These are phyloP conservation scores for Acomys russatus DNA, from an alignment of 2,797 vertebrate species.

Conservation along the genomic window DNA sequence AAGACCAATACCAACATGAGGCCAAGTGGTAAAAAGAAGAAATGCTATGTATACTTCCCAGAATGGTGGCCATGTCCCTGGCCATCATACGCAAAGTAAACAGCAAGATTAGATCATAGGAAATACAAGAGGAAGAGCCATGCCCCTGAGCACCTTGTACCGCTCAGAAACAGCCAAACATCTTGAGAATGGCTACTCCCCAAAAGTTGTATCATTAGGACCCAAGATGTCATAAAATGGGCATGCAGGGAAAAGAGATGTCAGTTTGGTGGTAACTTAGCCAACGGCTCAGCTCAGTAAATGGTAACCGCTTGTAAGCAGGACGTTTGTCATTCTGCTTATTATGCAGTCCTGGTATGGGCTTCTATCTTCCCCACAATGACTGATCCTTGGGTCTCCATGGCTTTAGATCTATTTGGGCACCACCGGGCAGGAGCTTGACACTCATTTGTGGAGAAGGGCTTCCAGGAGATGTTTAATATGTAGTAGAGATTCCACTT, in stretches of 20 bases:
- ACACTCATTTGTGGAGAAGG: neutral
- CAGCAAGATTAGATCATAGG: rapidly evolving
- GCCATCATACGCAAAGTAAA: neutral
- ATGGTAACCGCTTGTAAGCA: neutral
- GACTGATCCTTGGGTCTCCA: neutral
- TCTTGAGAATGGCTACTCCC: neutral
- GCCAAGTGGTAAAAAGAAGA: neutral
- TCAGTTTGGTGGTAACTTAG: neutral
- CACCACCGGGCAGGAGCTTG: neutral
- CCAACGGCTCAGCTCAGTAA: neutral
- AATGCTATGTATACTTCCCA: neutral
- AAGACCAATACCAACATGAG: neutral
- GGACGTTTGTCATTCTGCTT: neutral
- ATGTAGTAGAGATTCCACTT: neutral
- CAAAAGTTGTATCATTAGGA: neutral
- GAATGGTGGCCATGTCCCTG: too few relatives aligned
- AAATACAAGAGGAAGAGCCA: neutral
- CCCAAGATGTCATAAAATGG: neutral
- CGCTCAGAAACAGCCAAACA: neutral
- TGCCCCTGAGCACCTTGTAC: neutral
- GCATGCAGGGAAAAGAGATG: neutral
- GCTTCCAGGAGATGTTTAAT: neutral
- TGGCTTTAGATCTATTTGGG: neutral
- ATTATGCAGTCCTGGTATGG: neutral
- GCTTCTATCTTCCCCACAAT: neutral